These are phyloP conservation scores for Zingel zingel DNA, from an alignment of 2,113 vertebrate species.

Conservation along the genomic window DNA sequence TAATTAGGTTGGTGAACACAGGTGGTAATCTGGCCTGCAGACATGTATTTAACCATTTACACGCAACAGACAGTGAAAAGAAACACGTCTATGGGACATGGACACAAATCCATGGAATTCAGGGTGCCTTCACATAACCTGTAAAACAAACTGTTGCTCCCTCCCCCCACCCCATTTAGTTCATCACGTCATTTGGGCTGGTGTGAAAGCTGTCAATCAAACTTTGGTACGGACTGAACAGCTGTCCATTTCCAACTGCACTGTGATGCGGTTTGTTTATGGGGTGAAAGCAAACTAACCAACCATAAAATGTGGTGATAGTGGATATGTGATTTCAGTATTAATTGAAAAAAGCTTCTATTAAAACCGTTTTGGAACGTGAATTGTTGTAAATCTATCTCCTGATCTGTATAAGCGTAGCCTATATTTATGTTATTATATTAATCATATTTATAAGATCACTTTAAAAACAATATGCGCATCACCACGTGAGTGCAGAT, in stretches of 20 bases:
- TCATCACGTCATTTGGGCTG: too few species aligned
- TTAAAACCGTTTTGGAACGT: neutral
- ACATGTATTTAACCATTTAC: neutral
- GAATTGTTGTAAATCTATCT: neutral
- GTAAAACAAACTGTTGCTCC: neutral
- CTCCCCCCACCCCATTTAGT: neutral
- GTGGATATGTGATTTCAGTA: neutral
- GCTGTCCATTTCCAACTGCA: neutral
- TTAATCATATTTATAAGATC: neutral
- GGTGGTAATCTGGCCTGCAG: neutral
- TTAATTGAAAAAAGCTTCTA: neutral
- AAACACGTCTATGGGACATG: neutral
- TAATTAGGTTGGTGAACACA: neutral
- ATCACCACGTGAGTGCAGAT: neutral
- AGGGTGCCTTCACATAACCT: neutral
- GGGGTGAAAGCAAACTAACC: neutral
- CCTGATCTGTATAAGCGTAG: too few species aligned
- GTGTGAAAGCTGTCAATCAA: neutral
- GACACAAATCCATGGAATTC: neutral
- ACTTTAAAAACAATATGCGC: neutral
- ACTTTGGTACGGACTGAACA: neutral
- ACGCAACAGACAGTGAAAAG: neutral
- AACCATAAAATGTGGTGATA: neutral
- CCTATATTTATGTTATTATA: neutral
- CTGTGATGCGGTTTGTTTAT: neutral